These are phyloP conservation scores for Torymus aiolomorphi DNA, from an alignment of 2,888 invertebrate species.

Conservation along the genomic window DNA sequence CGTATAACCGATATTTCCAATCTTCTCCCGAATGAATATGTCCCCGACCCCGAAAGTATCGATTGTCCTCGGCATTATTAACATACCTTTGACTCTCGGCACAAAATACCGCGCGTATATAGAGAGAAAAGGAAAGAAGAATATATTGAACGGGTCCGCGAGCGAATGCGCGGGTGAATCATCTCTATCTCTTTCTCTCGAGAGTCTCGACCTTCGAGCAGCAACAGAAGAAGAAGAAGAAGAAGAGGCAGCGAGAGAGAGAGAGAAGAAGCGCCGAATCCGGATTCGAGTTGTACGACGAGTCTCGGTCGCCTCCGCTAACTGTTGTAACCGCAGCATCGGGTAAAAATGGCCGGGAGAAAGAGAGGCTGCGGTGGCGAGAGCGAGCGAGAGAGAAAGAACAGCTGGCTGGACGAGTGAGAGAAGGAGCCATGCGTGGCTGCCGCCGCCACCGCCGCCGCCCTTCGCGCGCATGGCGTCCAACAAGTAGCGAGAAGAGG, in stretches of 20 bases:
- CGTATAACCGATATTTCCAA: slow-evolving; percentile 40
- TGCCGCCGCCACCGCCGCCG: slow-evolving; percentile 55
- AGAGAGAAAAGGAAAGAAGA: too few relatives aligned
- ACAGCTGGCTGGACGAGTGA: slow-evolving; percentile 34
- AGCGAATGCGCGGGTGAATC: slow-evolving; percentile 33
- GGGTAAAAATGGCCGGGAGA: neutral
- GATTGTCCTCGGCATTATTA: slow-evolving; percentile 52
- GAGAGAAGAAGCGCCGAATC: slow-evolving; percentile 55
- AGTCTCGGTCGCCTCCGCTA: slow-evolving; percentile 35
- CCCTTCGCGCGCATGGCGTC: slow-evolving; percentile 62
- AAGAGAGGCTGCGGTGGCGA: slow-evolving; percentile 24
- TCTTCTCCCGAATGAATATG: slow-evolving; percentile 31
- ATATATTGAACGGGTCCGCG: slow-evolving; percentile 21
- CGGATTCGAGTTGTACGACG: slow-evolving; percentile 60
- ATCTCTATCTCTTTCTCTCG: slow-evolving; percentile 23
- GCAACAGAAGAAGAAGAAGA: slow-evolving; percentile 49
- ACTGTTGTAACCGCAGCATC: slow-evolving; percentile 46
- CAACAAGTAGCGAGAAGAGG: slow-evolving; percentile 63
- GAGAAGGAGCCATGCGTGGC: slow-evolving; percentile 9
- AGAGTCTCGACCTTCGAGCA: slow-evolving; percentile 38
- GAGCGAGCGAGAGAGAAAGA: slow-evolving; percentile 35
- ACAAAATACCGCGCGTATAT: too few relatives aligned
- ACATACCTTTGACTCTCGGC: slow-evolving; percentile 33
- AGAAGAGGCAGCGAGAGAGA: slow-evolving; percentile 44
- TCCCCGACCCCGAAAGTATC: slow-evolving; percentile 5